A percentile compares a stretch with the other conserved stretches of the same genome.
phyloP scores from a whole-genome alignment of 2,888 invertebrate species.

The Sycophila texana region DNA sequence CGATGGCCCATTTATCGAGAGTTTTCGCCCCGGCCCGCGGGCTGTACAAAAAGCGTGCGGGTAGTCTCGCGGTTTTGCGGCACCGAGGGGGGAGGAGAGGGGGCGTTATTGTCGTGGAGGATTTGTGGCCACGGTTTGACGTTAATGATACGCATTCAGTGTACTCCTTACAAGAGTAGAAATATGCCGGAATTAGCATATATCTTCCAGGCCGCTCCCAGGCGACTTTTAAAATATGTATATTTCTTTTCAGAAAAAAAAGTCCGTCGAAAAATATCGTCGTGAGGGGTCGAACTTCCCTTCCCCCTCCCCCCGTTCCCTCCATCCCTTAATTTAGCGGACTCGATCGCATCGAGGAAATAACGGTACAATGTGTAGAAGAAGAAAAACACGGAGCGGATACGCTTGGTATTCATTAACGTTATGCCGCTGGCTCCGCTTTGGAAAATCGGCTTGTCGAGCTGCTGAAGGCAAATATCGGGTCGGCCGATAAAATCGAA shows the following conservation, averaged over 20 bases:
- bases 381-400: not conserved
- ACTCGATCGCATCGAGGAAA: too few species aligned
- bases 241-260: not conserved
- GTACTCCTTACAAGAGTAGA: slow-evolving; percentile 19
- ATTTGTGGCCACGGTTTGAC: slow-evolving; percentile 42
- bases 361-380: too few species aligned
- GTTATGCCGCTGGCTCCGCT: not conserved
- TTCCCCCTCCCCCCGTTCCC: not conserved
- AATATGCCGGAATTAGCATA: slow-evolving; percentile 44
- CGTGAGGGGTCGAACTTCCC: not conserved
- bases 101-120: not conserved
- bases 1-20: slow-evolving; percentile 17
- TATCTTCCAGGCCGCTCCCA: not conserved
- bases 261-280: not conserved
- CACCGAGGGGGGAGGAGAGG: not conserved
- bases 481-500: slow-evolving; percentile 38
- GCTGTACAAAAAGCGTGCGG: slow-evolving; percentile 19
- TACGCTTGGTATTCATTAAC: not conserved
- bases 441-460: slow-evolving; percentile 28
- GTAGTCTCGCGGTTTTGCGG: not conserved
- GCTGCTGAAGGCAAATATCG: slow-evolving; percentile 34
- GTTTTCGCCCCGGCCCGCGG: not conserved
- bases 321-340: not conserved
- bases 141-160: slow-evolving; percentile 39
- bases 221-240: slow-evolving; percentile 19